Conservation (phyloP, 1,140 invertebrate genomes). For the Caerostris darwini region DNA sequence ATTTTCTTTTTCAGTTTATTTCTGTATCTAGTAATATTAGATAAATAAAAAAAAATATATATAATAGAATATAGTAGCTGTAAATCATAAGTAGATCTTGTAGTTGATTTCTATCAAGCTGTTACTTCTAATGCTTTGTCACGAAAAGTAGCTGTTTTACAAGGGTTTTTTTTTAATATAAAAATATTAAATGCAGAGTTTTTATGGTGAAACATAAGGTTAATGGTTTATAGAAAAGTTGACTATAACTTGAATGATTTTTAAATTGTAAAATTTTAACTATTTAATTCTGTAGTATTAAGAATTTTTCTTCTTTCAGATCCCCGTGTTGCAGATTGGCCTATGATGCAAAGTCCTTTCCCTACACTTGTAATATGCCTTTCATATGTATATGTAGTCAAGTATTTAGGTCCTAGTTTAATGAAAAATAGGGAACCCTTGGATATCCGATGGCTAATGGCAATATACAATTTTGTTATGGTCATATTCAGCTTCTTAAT, state of each 20-base stretch:
- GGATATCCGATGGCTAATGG: constrained; percentile 89
- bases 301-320: constrained; percentile 85
- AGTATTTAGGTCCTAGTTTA: constrained; percentile 87
- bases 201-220: background rate
- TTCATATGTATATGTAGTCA: constrained; percentile 92
- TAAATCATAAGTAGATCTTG: too few relatives aligned
- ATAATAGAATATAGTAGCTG: too few relatives aligned
- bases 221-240: background rate
- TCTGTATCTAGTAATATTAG: too few relatives aligned
- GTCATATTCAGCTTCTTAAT: constrained; percentile 79
- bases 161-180: too few relatives aligned
- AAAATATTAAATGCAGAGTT: background rate
- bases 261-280: background rate
- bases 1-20: too few relatives aligned
- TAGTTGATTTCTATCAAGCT: too few relatives aligned
- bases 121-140: too few relatives aligned
- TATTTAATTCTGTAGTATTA: background rate
- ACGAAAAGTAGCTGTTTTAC: too few relatives aligned
- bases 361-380: constrained; percentile 93
- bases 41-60: too few relatives aligned
- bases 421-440: constrained; percentile 94
- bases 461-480: constrained; percentile 88
- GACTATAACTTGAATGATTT: background rate
- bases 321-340: constrained; percentile 93
- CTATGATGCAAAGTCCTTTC: constrained; percentile 93